A percentile compares a stretch with the other conserved stretches of the same genome.
These are phyloP conservation scores for Drosophila virilis DNA, from an alignment of 1,140 invertebrate species.

Conservation along the genomic window DNA sequence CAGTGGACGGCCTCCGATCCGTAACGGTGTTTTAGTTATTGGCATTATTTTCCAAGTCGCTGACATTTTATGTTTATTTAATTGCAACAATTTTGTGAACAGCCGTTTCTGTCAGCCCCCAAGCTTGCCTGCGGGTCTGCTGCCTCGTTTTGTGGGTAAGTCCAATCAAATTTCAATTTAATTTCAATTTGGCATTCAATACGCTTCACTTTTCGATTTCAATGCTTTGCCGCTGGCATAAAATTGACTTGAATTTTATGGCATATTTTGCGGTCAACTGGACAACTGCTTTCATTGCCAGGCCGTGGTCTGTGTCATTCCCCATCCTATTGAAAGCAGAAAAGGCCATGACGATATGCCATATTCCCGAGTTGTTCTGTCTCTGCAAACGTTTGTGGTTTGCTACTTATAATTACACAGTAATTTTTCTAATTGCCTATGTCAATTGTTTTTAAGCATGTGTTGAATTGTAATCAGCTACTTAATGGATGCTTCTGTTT, in stretches of 20 bases:
- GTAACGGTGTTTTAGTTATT: constrained; percentile 52
- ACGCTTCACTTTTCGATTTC: constrained; percentile 62
- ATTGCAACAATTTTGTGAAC: constrained; percentile 44
- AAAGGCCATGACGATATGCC: constrained; percentile 48
- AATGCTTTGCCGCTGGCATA: constrained; percentile 46
- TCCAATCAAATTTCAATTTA: constrained; percentile 69
- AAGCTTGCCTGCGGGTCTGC: constrained; percentile 24
- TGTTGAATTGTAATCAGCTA: constrained; percentile 34
- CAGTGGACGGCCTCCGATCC: neutral
- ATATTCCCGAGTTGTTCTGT: constrained; percentile 8
- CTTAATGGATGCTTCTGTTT: constrained; percentile 40
- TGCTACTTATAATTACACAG: constrained; percentile 55
- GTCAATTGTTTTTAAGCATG: constrained; percentile 43
- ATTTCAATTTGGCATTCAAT: constrained; percentile 69
- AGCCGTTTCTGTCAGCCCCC: neutral
- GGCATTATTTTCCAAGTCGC: constrained; percentile 65
- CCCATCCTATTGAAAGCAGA: constrained; percentile 2
- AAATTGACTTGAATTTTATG: constrained; percentile 59
- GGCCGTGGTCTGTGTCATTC: constrained; percentile 3
- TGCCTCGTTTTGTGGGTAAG: constrained; percentile 25
- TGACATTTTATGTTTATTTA: constrained; percentile 78
- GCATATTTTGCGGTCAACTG: constrained; percentile 72
- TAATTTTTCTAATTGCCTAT: constrained; percentile 44
- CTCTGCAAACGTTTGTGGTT: constrained; percentile 42
- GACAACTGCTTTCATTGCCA: constrained; percentile 33